Evolutionary conservation across 2,113 vertebrate genomes (phyloP), one percentile per base, ranked within the genome.

Genomic region (Nothoprocta pentlandii): DNA sequence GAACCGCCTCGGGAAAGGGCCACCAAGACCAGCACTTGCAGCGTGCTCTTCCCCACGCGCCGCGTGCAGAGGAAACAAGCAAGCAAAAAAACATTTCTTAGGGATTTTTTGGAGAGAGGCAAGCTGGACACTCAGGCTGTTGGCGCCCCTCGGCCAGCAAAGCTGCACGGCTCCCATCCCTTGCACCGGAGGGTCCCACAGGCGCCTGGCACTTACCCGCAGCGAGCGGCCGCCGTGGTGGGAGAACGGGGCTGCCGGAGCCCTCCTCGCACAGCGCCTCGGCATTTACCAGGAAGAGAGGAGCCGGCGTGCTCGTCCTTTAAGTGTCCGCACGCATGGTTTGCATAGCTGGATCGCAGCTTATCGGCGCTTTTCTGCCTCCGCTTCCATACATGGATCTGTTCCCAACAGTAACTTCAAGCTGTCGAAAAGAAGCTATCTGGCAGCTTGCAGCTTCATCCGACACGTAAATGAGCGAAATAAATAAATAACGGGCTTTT

Each of bases 311-410:
- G 94, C 96, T 97, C 98, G 98, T 98, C 97, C 98, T 98, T 97
- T 97, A 98, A 98, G 98, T 98, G 98, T 98, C 98, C 98, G 98
- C 98, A 98, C 99, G 98, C 98, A 98, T 98, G 98, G 98, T 98
- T 98, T 95, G 98, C 98, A 98, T 97, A 96, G 98, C 98, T 98
- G 98, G 96, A 97, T 98, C 94, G 97, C 98, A 96, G 98, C 99
- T 99, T 99, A 99, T 99, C 99, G 98, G 85, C 96, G 97, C 97
- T 97, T 98, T 98, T 98, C 97, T 94, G 97, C 97, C 98, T 96
- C 98, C 97, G 97, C 98, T 98, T 98, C 99, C 99, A 98, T 99
- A 99, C 98, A 99, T 99, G 99, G 99, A 97, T 98, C 97, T 98
- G 98, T 97, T 98, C 98, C 98, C 98, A 97, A 98, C 98, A 97